Evolutionary conservation across 2,113 vertebrate species (phyloP).

Genomic region (Carassius gibelio): DNA sequence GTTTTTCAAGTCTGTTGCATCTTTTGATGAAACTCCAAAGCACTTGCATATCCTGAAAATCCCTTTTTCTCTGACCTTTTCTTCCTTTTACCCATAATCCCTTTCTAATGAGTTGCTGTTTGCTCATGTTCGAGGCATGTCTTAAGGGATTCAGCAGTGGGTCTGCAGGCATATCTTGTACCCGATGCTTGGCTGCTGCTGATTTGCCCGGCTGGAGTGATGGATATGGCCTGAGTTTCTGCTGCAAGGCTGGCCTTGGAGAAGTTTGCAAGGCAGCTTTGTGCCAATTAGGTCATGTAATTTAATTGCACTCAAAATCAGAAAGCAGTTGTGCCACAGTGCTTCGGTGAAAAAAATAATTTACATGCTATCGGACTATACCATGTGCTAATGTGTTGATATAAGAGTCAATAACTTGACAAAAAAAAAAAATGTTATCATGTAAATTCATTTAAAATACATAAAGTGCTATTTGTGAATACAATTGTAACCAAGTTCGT

Average conservation of each 20-base stretch:
- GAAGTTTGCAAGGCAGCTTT: conserved; percentile 58
- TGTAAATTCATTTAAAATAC: background rate
- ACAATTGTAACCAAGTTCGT: background rate
- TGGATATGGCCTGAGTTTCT: conserved; percentile 57
- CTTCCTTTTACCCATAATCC: conserved; percentile 28
- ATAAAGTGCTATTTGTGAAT: background rate
- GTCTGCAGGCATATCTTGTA: conserved; percentile 62
- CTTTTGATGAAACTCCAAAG: conserved; percentile 21
- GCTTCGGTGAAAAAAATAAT: background rate
- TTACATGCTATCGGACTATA: background rate
- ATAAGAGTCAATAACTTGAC: too few relatives aligned
- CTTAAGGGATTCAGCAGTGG: conserved; percentile 55
- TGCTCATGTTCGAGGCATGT: conserved; percentile 1
- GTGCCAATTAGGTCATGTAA: background rate
- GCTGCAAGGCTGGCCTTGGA: conserved; percentile 68
- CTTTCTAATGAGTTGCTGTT: conserved; percentile 16
- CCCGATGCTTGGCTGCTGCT: conserved; percentile 68
- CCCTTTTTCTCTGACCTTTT: conserved; percentile 30
- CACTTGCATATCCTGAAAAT: background rate
- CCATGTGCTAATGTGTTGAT: background rate
- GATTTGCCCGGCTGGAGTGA: conserved; percentile 62
- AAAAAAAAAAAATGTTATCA: background rate
- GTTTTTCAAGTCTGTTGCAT: conserved; percentile 13
- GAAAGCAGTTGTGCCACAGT: background rate
- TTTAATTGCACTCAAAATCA: background rate